phyloP scores from a whole-genome alignment of 2,113 vertebrate genomes.

The Sinocyclocheilus rhinocerous region DNA sequence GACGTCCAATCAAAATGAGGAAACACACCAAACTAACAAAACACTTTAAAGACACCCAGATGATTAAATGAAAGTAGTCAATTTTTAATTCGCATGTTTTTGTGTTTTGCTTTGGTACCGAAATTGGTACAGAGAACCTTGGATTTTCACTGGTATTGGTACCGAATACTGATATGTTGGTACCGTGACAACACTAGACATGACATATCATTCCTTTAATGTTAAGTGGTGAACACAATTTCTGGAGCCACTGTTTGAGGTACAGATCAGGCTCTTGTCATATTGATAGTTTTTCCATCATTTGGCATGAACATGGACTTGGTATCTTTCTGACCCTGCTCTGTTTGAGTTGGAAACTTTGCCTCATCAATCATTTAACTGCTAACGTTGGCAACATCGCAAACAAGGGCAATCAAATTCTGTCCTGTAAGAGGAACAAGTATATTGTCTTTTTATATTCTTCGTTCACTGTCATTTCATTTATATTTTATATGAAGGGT shows the following conservation, averaged over 20 bases:
- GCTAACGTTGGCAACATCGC: constrained; percentile 37
- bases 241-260: background rate
- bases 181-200: too few species aligned
- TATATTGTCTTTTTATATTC: constrained; percentile 1
- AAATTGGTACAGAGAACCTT: too few species aligned
- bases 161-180: too few species aligned
- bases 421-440: constrained; percentile 40
- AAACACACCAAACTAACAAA: too few species aligned
- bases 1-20: too few species aligned
- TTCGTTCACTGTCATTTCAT: background rate
- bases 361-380: constrained; percentile 54
- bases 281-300: background rate
- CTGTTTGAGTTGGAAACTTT: constrained; percentile 34
- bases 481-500: background rate
- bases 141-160: too few species aligned
- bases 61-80: too few species aligned
- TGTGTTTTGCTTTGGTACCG: too few species aligned
- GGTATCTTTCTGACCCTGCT: constrained; percentile 28
- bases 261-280: background rate
- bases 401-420: constrained; percentile 45
- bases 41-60: too few species aligned
- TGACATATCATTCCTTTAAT: background rate
- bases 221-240: background rate
- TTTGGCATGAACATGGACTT: background rate
- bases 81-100: too few species aligned